A percentile compares a stretch with the other conserved stretches of the same genome.
phyloP scores from a whole-genome alignment of 1,140 invertebrate genomes.

The Drepana arcuata region DNA sequence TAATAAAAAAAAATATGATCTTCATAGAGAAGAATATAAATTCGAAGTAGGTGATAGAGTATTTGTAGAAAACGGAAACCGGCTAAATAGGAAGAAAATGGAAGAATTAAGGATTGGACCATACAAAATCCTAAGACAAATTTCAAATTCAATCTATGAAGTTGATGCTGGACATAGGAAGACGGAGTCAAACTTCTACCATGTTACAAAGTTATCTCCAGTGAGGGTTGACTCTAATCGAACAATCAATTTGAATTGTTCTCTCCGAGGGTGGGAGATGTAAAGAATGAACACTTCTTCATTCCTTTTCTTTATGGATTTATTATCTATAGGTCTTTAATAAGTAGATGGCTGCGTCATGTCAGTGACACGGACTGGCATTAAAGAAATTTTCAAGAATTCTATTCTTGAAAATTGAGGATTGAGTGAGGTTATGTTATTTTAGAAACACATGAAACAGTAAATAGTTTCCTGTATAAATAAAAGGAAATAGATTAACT shows the following conservation, averaged over 20 bases:
- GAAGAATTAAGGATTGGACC: not conserved
- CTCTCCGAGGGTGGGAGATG: not conserved
- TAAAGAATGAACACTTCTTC: too few relatives aligned
- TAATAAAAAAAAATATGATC: conserved; percentile 14
- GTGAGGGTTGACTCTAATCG: not conserved
- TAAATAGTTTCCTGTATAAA: too few relatives aligned
- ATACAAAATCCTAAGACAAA: not conserved
- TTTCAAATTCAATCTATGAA: not conserved
- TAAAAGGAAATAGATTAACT: too few relatives aligned
- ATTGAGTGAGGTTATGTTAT: too few relatives aligned
- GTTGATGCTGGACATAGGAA: not conserved
- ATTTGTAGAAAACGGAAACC: not conserved
- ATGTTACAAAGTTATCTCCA: not conserved
- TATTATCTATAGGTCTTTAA: too few relatives aligned
- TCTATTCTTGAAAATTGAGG: too few relatives aligned
- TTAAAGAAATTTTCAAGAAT: too few relatives aligned
- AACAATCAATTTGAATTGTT: not conserved
- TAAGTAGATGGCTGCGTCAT: too few relatives aligned
- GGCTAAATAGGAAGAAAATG: not conserved
- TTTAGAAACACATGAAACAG: too few relatives aligned
- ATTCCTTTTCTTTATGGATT: too few relatives aligned
- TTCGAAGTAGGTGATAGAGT: not conserved
- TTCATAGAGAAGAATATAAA: conserved; percentile 2
- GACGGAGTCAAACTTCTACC: not conserved
- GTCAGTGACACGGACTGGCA: too few relatives aligned